Conservation (phyloP, 2,888 invertebrate genomes). For the Drosophila nr. fundita region DNA sequence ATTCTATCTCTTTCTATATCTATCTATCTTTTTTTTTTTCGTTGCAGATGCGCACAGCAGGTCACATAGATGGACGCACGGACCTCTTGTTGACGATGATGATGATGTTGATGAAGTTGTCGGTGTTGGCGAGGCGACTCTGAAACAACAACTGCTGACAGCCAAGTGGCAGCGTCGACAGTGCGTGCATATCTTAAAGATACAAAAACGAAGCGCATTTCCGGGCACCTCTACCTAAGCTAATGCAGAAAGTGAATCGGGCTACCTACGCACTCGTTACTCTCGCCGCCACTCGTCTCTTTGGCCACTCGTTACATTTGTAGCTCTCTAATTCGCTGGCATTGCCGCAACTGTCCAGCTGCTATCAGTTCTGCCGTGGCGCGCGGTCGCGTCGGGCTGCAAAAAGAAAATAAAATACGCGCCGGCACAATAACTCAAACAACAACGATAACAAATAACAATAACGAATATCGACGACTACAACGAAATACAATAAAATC, state of each 20-base stretch:
- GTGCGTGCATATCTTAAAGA: slow-evolving; percentile 54
- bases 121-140: slow-evolving; percentile 58
- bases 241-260: background rate
- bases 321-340: slow-evolving; percentile 22
- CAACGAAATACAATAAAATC: slow-evolving; percentile 24
- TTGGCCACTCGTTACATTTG: slow-evolving; percentile 18
- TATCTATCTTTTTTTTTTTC: slow-evolving; percentile 1
- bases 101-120: slow-evolving; percentile 67
- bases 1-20: slow-evolving; percentile 3
- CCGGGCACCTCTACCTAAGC: slow-evolving; percentile 53
- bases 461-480: slow-evolving; percentile 27
- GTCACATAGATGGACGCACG: slow-evolving; percentile 48
- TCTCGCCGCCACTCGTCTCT: background rate
- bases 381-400: slow-evolving; percentile 64
- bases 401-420: slow-evolving; percentile 36
- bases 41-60: slow-evolving; percentile 72
- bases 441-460: slow-evolving; percentile 9
- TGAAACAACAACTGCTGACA: slow-evolving; percentile 66
- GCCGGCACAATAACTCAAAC: slow-evolving; percentile 22
- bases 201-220: slow-evolving; percentile 67
- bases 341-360: slow-evolving; percentile 42
- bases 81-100: slow-evolving; percentile 31
- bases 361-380: slow-evolving; percentile 49
- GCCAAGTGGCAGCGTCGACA: slow-evolving; percentile 59
- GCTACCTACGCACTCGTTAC: slow-evolving; percentile 36